These are phyloP conservation scores for Syndactyla subalaris DNA, from an alignment of 2,797 vertebrate species.

Conservation along the genomic window DNA sequence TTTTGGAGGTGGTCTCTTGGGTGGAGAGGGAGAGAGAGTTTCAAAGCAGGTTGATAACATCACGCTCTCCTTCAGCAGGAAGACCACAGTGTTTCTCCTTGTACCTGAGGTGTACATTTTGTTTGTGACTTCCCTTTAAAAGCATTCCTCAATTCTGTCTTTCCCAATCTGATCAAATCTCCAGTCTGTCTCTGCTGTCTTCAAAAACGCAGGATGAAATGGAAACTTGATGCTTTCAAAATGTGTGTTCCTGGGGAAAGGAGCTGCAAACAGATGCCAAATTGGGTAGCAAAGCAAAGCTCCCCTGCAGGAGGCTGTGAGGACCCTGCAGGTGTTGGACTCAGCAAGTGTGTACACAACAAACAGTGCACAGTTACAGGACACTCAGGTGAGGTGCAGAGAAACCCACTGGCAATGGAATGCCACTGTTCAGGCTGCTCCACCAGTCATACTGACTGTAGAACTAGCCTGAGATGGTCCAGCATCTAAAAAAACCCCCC, in stretches of 20 bases:
- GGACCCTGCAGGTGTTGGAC: neutral
- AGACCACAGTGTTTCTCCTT: neutral
- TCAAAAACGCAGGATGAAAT: neutral
- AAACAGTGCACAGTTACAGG: constrained; percentile 43
- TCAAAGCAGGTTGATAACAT: neutral
- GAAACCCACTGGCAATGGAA: neutral
- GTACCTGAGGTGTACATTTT: neutral
- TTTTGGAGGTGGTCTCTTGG: neutral
- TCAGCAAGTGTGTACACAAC: neutral
- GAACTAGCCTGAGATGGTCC: neutral
- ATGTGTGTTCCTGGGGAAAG: neutral
- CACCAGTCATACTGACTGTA: neutral
- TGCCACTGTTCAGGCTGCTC: neutral
- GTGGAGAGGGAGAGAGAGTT: neutral
- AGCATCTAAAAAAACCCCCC: neutral
- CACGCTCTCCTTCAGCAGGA: accelerated
- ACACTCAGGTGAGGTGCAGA: neutral
- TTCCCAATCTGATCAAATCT: constrained; percentile 17
- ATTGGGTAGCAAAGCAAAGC: neutral
- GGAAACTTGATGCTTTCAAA: neutral
- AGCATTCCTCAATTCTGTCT: constrained; percentile 16
- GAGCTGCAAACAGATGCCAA: neutral
- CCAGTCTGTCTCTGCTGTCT: constrained; percentile 8
- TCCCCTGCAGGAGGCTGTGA: neutral
- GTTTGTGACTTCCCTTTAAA: neutral